These are phyloP conservation scores for Mylabris phalerata DNA, from an alignment of 1,140 invertebrate genomes.

Conservation along the genomic window DNA sequence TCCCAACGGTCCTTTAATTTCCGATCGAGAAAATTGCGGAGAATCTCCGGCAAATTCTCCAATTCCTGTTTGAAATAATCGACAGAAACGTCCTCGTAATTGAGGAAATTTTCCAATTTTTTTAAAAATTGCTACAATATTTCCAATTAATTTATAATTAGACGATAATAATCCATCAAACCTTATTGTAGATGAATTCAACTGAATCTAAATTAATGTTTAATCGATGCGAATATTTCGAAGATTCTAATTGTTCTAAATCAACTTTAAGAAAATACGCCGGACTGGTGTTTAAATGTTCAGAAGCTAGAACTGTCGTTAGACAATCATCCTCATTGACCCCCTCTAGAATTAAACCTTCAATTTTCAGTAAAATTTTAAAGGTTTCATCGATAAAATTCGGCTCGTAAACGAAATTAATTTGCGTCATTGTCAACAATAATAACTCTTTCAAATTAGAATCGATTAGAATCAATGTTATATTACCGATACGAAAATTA, in stretches of 20 bases:
- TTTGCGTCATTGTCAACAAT: slow-evolving; percentile 65
- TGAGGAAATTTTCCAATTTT: slow-evolving; percentile 67
- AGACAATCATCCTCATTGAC: slow-evolving; percentile 66
- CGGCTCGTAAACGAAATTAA: slow-evolving; percentile 28
- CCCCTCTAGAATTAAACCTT: slow-evolving; percentile 74
- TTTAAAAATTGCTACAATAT: slow-evolving; percentile 60
- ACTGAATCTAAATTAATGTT: slow-evolving; percentile 63
- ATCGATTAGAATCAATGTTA: slow-evolving; percentile 56
- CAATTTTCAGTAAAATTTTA: slow-evolving; percentile 44
- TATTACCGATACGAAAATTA: slow-evolving; percentile 71
- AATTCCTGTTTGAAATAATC: neutral
- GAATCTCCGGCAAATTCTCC: neutral
- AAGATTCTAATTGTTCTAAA: slow-evolving; percentile 63
- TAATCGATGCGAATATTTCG: slow-evolving; percentile 63
- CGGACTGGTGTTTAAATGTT: slow-evolving; percentile 47
- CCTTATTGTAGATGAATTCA: slow-evolving; percentile 71
- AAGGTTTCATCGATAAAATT: slow-evolving; percentile 29
- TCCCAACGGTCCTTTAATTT: slow-evolving; percentile 53
- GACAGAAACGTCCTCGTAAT: neutral
- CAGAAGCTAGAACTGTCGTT: slow-evolving; percentile 52
- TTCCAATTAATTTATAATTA: slow-evolving; percentile 9
- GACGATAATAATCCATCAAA: slow-evolving; percentile 45
- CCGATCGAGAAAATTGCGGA: slow-evolving; percentile 28
- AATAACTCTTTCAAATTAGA: slow-evolving; percentile 66
- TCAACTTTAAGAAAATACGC: slow-evolving; percentile 70